Conservation (phyloP, 92 coral and sea anemone genomes). For the Metridium senile region DNA sequence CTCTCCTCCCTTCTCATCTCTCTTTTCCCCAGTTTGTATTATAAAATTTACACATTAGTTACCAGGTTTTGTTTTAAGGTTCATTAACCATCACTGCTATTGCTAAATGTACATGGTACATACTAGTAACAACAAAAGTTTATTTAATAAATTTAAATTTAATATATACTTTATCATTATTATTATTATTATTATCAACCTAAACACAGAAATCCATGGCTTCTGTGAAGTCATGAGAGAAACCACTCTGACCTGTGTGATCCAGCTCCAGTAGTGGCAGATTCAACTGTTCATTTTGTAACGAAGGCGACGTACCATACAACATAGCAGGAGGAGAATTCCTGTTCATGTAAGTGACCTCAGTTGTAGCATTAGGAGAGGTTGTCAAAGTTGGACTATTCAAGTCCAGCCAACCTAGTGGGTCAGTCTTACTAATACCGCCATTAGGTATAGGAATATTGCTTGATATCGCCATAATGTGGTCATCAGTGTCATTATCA, state of each 20-base stretch:
- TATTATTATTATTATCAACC: too few relatives aligned
- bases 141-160: slow-evolving; percentile 17
- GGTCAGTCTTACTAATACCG: slow-evolving; percentile 45
- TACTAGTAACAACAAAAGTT: slow-evolving; percentile 19
- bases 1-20: too few relatives aligned
- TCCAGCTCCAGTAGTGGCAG: slow-evolving; percentile 85
- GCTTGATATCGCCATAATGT: slow-evolving; percentile 50
- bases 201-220: slow-evolving; percentile 89
- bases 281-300: slow-evolving; percentile 69
- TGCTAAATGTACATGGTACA: slow-evolving; percentile 21
- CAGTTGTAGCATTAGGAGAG: slow-evolving; percentile 32
- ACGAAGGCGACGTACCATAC: slow-evolving; percentile 62
- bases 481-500: slow-evolving; percentile 70
- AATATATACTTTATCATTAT: slow-evolving; percentile 1
- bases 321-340: slow-evolving; percentile 73
- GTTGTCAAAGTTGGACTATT: slow-evolving; percentile 56
- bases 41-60: background rate
- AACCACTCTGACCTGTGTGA: slow-evolving; percentile 52
- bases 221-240: slow-evolving; percentile 73
- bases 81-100: too few relatives aligned
- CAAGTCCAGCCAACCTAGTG: slow-evolving; percentile 77
- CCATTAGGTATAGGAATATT: slow-evolving; percentile 74
- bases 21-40: too few relatives aligned
- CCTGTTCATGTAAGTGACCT: slow-evolving; percentile 49
- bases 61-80: background rate